Base-by-base conservation (phyloP, 2,113 vertebrate species). In the Pseudolaguvia tuberculata region DNA sequence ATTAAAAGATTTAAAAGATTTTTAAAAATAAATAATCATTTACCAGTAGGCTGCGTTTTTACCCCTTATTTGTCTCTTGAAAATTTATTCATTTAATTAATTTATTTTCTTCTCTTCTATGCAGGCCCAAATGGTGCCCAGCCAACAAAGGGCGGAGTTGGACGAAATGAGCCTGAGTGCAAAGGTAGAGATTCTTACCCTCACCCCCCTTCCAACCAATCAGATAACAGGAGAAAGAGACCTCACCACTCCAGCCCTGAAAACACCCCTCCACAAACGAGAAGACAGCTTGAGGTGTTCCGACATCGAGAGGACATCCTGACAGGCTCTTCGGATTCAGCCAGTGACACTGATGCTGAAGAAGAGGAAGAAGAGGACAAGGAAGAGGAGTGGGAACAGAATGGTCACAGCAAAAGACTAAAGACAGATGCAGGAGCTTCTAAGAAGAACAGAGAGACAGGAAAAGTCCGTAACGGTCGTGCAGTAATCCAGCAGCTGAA, bases 381-480 rank as follows among this genome's bases (percentile, higher is more conserved):
- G 23, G 59, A 74, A 18, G 62, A 66, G 1, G 88, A 53, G 73
- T 90, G 85, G 87, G 78, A 84, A 35, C 86, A 89, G 29, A 85
- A 79, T 70, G 12, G 75, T 50, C 73, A 81, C 52, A 74, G 84
- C 23, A 92, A 90, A 75, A 81, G 86, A 73, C 81, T 93, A 81
- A 94, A 94, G 81, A 80, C 84, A 39, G 92, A 94, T 79, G 89
- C 87, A 4, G 80, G 81, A 17, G 48, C 71, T 20, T 51, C 48
- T 74, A 67, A 87, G 87, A 80, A 86, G 80, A 72, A 74, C 76
- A 72, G 9, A 9, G 70, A 72, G 6, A 4, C 21, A 15, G 51
- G 86, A 63, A 84, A 84, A 84, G 88, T 87, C 72, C 91, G 84
- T 75, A 92, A 92, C 3, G 91, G 90, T 5, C 89, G 90, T 4